Base-by-base conservation (phyloP, 2,888 invertebrate genomes). In the Pollenia amentaria region DNA sequence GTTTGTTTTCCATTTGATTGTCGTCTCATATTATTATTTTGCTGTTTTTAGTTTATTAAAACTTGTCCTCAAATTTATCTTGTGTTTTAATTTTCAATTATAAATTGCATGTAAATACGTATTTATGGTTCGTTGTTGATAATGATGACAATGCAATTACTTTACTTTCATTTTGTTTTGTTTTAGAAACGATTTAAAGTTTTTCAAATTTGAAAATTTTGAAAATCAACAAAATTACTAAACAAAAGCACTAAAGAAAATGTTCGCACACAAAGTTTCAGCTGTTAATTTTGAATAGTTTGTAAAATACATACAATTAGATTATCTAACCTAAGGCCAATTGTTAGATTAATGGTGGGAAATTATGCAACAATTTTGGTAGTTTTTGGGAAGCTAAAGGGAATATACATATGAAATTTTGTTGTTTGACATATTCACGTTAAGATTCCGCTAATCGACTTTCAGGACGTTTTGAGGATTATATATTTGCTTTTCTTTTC, bases 171-270 rank as follows among this genome's bases (percentile, higher is more conserved):
- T 48, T 48, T 48, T 18, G 48, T 73, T 57, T 46, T 38, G 11
- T 73, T 75, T 48, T 12, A 11, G 38, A 62, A 48, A 44, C 18
- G 75, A 73, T 73, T 75, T 48, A 75, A 75, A 75, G 48, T 75
- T 75, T 60, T 62, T 1, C n/a, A 48, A 62, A 75, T 75, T 48
- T 62, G 48, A 75, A 62, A 48, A 62, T 75, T 62, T 48, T 62
- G 62, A 38, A 75, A 62, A 48, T 62, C 48, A 75, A 62, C 9
- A 62, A 62, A 21, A 48, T 64, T 57, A 6, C 42, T 12, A 57
- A 18, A 57, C 29, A 44, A 72, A 57, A 29, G 44, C 14, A 0
- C 14, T 55, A 42, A 42, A 42, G 3, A 44, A 29, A 57, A n/a
- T 44, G 55, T 51, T 38, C 48, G n/a, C 14, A 44, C 11, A 21